Conservation (phyloP, 2,113 vertebrate genomes). For the Amphiprion percula region DNA sequence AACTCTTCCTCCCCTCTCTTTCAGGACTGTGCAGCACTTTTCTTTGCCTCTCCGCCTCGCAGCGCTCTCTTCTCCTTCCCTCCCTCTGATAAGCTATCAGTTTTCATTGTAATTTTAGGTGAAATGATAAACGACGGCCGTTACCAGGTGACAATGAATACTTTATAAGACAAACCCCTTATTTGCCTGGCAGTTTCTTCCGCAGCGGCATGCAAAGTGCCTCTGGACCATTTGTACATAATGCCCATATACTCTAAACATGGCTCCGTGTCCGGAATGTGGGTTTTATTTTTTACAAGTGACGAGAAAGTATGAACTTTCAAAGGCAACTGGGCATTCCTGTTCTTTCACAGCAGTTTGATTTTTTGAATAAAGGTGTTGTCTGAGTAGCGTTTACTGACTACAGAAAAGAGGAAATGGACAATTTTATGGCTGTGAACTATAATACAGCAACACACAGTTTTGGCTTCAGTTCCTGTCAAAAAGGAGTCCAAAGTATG, state of each 20-base stretch:
- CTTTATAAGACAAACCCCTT: conserved; percentile 91
- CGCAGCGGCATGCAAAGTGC: conserved; percentile 85
- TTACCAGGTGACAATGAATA: conserved; percentile 91
- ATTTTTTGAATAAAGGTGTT: conserved; percentile 43
- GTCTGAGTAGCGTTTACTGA: conserved; percentile 56
- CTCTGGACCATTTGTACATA: conserved; percentile 77
- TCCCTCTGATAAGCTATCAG: conserved; percentile 88
- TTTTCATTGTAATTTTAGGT: conserved; percentile 91
- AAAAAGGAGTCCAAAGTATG: conserved; percentile 79
- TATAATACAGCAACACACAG: conserved; percentile 70
- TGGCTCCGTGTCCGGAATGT: conserved; percentile 59
- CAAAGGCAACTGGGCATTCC: conserved; percentile 49
- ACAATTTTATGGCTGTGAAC: conserved; percentile 81
- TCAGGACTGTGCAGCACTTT: conserved; percentile 54
- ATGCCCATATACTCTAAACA: conserved; percentile 76
- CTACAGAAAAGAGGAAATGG: conserved; percentile 84
- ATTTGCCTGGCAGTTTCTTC: conserved; percentile 90
- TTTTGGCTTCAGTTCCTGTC: conserved; percentile 81
- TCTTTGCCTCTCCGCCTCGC: conserved; percentile 66
- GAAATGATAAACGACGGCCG: conserved; percentile 88
- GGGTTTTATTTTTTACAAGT: conserved; percentile 58
- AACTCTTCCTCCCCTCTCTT: conserved; percentile 54
- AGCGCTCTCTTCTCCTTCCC: conserved; percentile 67
- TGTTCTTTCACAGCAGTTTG: conserved; percentile 17
- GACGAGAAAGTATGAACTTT: conserved; percentile 39